A percentile compares a stretch with the other conserved stretches of the same genome.
Evolutionary conservation across 2,797 vertebrate genomes (phyloP).

Genomic region (Arctocebus calabarensis): DNA sequence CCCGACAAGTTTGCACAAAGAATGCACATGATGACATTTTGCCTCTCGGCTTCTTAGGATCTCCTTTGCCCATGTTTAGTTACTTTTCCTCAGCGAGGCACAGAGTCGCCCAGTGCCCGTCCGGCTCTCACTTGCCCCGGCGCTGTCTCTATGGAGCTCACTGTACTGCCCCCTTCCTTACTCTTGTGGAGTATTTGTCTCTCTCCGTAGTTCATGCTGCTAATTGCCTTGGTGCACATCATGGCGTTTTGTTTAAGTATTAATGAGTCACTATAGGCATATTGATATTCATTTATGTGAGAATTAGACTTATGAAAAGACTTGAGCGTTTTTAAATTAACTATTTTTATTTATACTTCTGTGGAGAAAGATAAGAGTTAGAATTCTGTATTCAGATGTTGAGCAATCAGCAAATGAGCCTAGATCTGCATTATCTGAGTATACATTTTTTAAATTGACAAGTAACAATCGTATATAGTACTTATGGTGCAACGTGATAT

Average conservation of each 20-base stretch:
- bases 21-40: too few relatives aligned
- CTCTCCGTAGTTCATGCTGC: background rate
- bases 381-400: background rate
- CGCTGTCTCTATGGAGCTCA: too few relatives aligned
- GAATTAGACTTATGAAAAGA: background rate
- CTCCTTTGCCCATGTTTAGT: too few relatives aligned
- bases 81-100: too few relatives aligned
- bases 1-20: too few relatives aligned
- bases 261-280: background rate
- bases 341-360: background rate
- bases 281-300: background rate
- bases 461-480: background rate
- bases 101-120: too few relatives aligned
- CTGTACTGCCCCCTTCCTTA: too few relatives aligned
- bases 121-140: too few relatives aligned
- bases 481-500: background rate
- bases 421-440: background rate
- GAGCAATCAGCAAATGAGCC: background rate
- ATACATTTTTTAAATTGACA: background rate
- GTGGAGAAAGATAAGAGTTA: background rate
- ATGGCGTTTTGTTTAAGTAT: background rate
- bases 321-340: background rate
- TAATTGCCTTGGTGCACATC: background rate
- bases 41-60: too few relatives aligned
- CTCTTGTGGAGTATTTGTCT: background rate